These are phyloP conservation scores for Cerceris rybyensis DNA, from an alignment of 2,888 invertebrate genomes.

Conservation along the genomic window DNA sequence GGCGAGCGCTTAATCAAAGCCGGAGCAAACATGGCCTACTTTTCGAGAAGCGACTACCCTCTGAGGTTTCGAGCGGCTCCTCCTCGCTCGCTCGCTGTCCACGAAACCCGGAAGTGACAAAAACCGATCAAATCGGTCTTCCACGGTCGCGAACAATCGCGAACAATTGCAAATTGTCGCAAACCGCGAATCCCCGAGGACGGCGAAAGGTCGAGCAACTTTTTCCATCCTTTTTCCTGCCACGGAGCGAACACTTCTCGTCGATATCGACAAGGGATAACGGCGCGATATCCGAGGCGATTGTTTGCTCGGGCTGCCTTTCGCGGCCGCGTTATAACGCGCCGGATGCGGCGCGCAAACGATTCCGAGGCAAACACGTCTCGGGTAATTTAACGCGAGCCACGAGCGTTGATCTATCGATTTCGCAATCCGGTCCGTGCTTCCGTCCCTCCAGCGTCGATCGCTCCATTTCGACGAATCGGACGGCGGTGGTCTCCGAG, in stretches of 20 bases:
- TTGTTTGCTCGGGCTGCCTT: slow-evolving; percentile 63
- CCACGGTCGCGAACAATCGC: too few species aligned
- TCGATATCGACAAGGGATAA: not conserved
- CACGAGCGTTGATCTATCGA: slow-evolving; percentile 37
- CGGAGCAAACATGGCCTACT: slow-evolving; percentile 66
- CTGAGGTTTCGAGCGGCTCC: slow-evolving; percentile 2
- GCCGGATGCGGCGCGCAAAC: slow-evolving; percentile 63
- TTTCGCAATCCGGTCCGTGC: slow-evolving; percentile 12
- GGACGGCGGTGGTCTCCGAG: too few species aligned
- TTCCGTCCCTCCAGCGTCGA: slow-evolving; percentile 11
- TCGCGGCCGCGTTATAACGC: slow-evolving; percentile 54
- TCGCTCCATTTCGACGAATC: not conserved
- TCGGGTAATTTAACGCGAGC: slow-evolving; percentile 38
- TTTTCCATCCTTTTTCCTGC: too few species aligned
- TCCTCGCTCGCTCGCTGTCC: slow-evolving; percentile 15
- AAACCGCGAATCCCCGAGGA: too few species aligned
- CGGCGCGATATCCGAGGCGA: not conserved
- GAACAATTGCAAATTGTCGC: too few species aligned
- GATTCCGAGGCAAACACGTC: slow-evolving; percentile 40
- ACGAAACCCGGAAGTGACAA: too few species aligned
- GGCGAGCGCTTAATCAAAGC: slow-evolving; percentile 66
- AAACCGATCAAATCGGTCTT: too few species aligned
- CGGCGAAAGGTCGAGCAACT: too few species aligned
- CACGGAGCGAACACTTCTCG: not conserved
- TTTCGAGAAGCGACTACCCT: slow-evolving; percentile 47